Evolutionary conservation across 2,888 invertebrate species (phyloP), one percentile per base, ranked within the genome.

Genomic region (Minunthozetes semirufus): DNA sequence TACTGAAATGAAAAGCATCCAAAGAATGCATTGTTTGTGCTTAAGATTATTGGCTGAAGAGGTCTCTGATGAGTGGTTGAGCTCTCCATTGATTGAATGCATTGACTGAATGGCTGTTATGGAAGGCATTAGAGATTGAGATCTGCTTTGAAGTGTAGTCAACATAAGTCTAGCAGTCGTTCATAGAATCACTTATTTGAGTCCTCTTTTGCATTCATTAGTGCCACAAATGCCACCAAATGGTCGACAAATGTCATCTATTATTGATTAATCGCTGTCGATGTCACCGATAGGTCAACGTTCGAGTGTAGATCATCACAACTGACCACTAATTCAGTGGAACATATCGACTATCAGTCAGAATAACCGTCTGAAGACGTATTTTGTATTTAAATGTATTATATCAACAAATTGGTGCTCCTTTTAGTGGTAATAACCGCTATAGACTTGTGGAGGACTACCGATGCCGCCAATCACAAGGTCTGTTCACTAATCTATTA

Each of bases 171-270:
- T 17, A 48, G 48, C 48, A 53, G 19, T 19, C 53, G 19, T n/a
- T 53, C 19, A 19, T 17, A 19, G n/a, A 53, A 19, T 53, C 19
- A 19, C 8, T 53, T 15, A n/a, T 53, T 53, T 6, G 53, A n/a
- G n/a, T 53, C 17, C 48, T 17, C 8, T 48, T 48, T 11, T 48
- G 48, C 48, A 17, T 48, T 6, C 5, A 53, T 19, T 19, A 19
- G 53, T 53, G 53, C 53, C 53, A 53, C 53, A 53, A 53, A 53
- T 53, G 53, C n/a, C 53, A 53, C 33, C 53, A 53, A n/a, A 19
- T 19, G 6, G 19, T 53, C n/a, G 53, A 53, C 19, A 19, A 53
- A 33, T 19, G 19, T n/a, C 53, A 53, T 53, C 53, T 8, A 53
- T 19, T 53, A 6, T n/a, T n/a, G 15, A 6, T n/a, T 19, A n/a